Evolutionary conservation across 2,888 invertebrate genomes (phyloP).

Genomic region (Drosophila anomelani): DNA sequence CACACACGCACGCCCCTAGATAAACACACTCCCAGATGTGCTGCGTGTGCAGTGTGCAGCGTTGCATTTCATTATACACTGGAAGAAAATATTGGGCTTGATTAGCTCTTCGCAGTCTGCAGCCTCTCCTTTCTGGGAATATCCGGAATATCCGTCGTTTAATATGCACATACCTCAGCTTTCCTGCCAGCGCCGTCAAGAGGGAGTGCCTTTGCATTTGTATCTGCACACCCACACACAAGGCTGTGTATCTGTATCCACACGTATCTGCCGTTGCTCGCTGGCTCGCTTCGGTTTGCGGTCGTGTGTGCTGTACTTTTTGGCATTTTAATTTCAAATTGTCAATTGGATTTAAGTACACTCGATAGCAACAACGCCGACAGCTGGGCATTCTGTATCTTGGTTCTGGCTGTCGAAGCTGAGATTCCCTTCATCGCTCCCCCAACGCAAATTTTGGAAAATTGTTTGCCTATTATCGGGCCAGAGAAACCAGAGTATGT

Average conservation of each 20-base stretch:
- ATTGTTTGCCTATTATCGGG: constrained; percentile 66
- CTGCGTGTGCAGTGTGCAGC: constrained; percentile 69
- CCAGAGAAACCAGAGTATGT: constrained; percentile 15
- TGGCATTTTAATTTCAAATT: constrained; percentile 80
- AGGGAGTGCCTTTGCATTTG: constrained; percentile 2
- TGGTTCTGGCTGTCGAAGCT: constrained; percentile 26
- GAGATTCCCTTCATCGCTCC: constrained; percentile 69
- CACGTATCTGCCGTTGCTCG: constrained; percentile 13
- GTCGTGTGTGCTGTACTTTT: constrained; percentile 69
- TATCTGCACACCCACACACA: neutral
- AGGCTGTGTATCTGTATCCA: constrained; percentile 9
- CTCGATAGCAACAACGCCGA: constrained; percentile 61
- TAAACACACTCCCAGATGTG: constrained; percentile 47
- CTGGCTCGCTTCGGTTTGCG: constrained; percentile 58
- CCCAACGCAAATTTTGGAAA: constrained; percentile 64
- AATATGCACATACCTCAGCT: neutral
- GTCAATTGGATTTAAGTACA: constrained; percentile 79
- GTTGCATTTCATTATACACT: constrained; percentile 71
- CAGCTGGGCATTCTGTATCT: constrained; percentile 12
- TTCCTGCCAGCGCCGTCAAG: neutral
- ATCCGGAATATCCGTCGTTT: neutral
- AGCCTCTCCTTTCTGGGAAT: neutral
- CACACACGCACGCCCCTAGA: constrained; percentile 34
- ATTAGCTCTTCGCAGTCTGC: constrained; percentile 10
- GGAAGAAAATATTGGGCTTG: constrained; percentile 25